These are phyloP conservation scores for Lepidonotus clava DNA, from an alignment of 2,888 invertebrate genomes.

Conservation along the genomic window DNA sequence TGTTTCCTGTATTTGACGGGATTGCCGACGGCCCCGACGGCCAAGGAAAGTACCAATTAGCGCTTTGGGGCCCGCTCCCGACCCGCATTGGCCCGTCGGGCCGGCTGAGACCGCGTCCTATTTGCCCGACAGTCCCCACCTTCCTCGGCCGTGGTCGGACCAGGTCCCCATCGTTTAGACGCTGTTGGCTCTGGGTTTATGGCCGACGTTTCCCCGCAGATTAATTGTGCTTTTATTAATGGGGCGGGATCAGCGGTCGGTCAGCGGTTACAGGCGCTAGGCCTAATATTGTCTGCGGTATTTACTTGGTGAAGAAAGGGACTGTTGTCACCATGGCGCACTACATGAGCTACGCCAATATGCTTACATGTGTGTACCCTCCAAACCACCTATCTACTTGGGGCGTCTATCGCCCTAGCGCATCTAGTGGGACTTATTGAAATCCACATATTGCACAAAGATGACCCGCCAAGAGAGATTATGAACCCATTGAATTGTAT, in stretches of 20 bases:
- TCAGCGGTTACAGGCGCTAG: neutral
- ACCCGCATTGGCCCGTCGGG: no score
- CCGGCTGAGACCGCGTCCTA: no score
- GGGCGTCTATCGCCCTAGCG: neutral
- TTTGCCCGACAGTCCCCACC: neutral
- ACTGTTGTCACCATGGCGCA: neutral
- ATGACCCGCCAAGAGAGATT: no score
- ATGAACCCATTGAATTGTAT: no score
- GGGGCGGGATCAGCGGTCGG: neutral
- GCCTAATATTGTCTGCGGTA: neutral
- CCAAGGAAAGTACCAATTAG: neutral
- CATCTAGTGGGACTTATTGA: no score
- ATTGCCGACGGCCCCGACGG: neutral
- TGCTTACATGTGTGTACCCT: no score
- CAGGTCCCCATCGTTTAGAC: neutral
- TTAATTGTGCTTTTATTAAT: constrained; percentile 14
- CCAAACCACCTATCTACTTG: neutral
- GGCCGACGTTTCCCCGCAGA: neutral
- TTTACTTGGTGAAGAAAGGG: neutral
- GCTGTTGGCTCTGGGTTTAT: neutral
- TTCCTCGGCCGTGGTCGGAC: neutral
- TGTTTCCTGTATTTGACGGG: constrained; percentile 46
- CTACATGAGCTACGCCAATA: neutral
- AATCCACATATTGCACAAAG: no score
- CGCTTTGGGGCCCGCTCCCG: neutral